Percentiles rank a stretch among this genome's conserved stretches.
Conservation (phyloP, 2,888 invertebrate species). For the Tachystola acroxantha region DNA sequence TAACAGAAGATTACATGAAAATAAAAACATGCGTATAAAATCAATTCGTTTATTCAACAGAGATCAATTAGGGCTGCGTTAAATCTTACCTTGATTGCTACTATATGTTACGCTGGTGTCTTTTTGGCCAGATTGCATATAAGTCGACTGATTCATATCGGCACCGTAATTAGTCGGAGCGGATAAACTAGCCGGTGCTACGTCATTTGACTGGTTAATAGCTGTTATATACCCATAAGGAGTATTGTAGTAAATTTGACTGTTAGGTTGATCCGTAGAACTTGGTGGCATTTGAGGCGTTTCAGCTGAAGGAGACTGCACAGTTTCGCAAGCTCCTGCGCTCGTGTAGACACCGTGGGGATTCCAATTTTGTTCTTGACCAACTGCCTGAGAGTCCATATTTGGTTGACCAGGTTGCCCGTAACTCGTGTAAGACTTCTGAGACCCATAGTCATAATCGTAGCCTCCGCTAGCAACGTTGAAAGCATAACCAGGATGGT, state of each 20-base stretch:
- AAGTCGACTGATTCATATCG: constrained; percentile 54
- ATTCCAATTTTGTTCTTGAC: constrained; percentile 43
- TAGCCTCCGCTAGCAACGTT: constrained; percentile 76
- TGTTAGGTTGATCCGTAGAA: constrained; percentile 22
- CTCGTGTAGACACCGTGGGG: constrained; percentile 62
- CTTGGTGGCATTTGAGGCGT: constrained; percentile 32
- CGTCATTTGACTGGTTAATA: constrained; percentile 42
- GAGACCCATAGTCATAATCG: constrained; percentile 81
- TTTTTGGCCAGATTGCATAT: constrained; percentile 56
- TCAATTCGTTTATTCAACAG: neutral
- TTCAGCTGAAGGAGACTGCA: constrained; percentile 68
- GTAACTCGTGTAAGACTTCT: constrained; percentile 51
- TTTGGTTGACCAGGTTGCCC: constrained; percentile 30
- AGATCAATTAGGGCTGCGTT: constrained; percentile 14
- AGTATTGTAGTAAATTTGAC: constrained; percentile 60
- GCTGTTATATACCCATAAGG: constrained; percentile 69
- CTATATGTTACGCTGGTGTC: constrained; percentile 49
- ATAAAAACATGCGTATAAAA: constrained; percentile 8
- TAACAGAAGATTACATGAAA: constrained; percentile 11
- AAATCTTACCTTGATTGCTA: constrained; percentile 61
- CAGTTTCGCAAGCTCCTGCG: constrained; percentile 61
- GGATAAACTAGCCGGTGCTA: constrained; percentile 29
- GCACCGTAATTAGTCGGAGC: constrained; percentile 50
- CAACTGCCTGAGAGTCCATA: constrained; percentile 32
- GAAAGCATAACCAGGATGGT: constrained; percentile 81